These are phyloP conservation scores for Eciton burchellii DNA, from an alignment of 1,140 invertebrate genomes.

Conservation along the genomic window DNA sequence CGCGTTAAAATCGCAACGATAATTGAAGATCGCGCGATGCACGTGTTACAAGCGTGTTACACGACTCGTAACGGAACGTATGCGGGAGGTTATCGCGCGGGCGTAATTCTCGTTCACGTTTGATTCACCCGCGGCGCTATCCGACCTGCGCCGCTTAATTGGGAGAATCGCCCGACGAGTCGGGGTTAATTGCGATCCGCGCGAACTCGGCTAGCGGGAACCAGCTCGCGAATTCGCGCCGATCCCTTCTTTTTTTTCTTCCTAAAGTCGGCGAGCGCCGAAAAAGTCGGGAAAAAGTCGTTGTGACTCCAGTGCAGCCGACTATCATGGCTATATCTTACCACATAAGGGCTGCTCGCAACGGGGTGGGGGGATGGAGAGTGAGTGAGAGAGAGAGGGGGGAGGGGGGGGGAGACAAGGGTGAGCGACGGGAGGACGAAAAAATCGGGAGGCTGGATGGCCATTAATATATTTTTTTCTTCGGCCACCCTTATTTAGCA, in stretches of 20 bases:
- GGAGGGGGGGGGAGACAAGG: slow-evolving; percentile 41
- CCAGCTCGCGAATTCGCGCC: neutral
- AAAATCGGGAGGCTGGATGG: slow-evolving; percentile 81
- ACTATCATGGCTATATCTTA: slow-evolving; percentile 83
- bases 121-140: neutral
- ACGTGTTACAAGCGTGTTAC: neutral
- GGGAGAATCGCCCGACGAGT: slow-evolving; percentile 14
- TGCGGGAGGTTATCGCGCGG: neutral
- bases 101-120: neutral
- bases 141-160: slow-evolving; percentile 12
- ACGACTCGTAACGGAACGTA: neutral
- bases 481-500: slow-evolving; percentile 83
- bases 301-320: slow-evolving; percentile 51
- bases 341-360: slow-evolving; percentile 75
- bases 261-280: slow-evolving; percentile 26
- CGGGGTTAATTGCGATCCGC: slow-evolving; percentile 35
- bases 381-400: slow-evolving; percentile 31
- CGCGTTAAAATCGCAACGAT: too few species aligned
- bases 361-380: slow-evolving; percentile 50
- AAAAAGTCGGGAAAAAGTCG: slow-evolving; percentile 69
- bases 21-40: neutral
- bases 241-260: slow-evolving; percentile 61
- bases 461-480: slow-evolving; percentile 83
- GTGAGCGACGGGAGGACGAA: slow-evolving; percentile 58
- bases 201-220: slow-evolving; percentile 27